Evolutionary conservation across 2,797 vertebrate genomes (phyloP).

Genomic region (Scarus forsteni): DNA sequence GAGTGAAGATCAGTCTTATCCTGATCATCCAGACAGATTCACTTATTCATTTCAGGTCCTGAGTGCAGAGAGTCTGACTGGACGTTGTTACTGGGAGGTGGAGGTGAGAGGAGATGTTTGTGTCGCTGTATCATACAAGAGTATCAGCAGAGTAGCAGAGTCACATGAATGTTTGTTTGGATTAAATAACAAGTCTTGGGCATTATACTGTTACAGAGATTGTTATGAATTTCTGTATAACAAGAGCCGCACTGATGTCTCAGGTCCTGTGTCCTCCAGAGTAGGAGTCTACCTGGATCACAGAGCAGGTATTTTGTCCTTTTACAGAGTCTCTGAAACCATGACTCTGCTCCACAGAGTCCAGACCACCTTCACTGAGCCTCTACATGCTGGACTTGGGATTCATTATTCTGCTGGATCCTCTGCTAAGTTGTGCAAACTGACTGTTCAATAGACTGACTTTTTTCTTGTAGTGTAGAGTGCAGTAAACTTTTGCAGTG

Average conservation of each 20-base stretch:
- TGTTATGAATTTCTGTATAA: background rate
- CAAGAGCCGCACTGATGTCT: background rate
- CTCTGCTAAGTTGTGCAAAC: background rate
- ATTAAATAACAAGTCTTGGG: slow-evolving; percentile 6
- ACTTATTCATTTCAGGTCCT: background rate
- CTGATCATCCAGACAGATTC: background rate
- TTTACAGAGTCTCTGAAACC: too few species aligned
- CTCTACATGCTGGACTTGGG: background rate
- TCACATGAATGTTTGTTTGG: background rate
- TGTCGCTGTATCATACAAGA: background rate
- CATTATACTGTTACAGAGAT: background rate
- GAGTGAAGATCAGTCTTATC: background rate
- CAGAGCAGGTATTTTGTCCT: background rate
- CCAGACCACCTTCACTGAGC: too few species aligned
- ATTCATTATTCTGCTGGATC: background rate
- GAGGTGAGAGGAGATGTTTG: rapidly evolving
- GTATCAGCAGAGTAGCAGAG: background rate
- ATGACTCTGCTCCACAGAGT: too few species aligned
- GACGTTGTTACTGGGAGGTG: background rate
- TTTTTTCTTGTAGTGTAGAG: too few species aligned
- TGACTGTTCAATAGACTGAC: too few species aligned
- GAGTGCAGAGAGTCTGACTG: background rate
- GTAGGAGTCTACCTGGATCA: slow-evolving; percentile 31
- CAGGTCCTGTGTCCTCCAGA: slow-evolving; percentile 3
- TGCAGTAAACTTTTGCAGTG: too few species aligned